Conservation (phyloP, 2,113 vertebrate species). For the Nesoenas mayeri region DNA sequence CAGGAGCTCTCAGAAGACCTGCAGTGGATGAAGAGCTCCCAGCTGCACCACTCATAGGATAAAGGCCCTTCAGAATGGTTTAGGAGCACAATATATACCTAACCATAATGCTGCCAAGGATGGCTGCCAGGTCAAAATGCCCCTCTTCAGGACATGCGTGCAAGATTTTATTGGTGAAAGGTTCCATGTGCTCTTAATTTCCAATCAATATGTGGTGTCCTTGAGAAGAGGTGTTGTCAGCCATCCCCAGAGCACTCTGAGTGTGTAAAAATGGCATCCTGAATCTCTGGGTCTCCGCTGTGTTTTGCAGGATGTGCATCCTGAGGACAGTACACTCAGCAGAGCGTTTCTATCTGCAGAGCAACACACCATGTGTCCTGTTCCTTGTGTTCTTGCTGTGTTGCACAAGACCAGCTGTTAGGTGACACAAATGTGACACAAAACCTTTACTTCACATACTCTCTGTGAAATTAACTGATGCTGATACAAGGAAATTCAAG, state of each 20-base stretch:
- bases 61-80: background rate
- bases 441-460: background rate
- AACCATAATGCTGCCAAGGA: background rate
- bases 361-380: background rate
- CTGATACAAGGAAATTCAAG: background rate
- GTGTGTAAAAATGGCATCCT: background rate
- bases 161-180: background rate
- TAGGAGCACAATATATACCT: background rate
- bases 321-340: background rate
- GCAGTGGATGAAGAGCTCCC: background rate
- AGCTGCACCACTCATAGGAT: background rate
- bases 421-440: background rate
- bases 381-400: background rate
- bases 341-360: accelerated
- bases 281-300: background rate
- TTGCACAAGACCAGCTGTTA: background rate
- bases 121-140: background rate
- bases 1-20: background rate
- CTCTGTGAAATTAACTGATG: background rate
- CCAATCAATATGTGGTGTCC: background rate
- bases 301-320: background rate
- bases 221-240: background rate
- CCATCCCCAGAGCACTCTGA: background rate
- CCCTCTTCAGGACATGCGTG: background rate
- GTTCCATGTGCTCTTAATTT: background rate